These are phyloP conservation scores for Polyommatus icarus DNA, from an alignment of 2,888 invertebrate genomes.

Conservation along the genomic window DNA sequence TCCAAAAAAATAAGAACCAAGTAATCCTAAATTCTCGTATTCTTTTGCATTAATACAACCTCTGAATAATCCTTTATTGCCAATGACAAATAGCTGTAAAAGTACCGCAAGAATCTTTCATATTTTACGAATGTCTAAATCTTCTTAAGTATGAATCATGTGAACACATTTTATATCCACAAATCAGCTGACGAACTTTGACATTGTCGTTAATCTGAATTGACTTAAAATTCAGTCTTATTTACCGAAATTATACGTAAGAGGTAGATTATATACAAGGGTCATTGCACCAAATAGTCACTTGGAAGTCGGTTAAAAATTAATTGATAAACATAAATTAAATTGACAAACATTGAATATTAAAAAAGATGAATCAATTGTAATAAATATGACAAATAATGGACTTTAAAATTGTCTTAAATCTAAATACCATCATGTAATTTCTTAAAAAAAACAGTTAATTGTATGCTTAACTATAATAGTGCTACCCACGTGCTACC, in stretches of 20 bases:
- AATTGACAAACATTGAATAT: constrained; percentile 20
- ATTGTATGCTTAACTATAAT: neutral
- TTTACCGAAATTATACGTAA: constrained; percentile 60
- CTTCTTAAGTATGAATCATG: constrained; percentile 21
- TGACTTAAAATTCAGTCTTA: constrained; percentile 81
- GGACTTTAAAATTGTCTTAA: neutral
- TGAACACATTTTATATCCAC: constrained; percentile 24
- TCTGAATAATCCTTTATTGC: neutral
- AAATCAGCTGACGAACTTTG: constrained; percentile 7
- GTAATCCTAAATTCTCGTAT: neutral
- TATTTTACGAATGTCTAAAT: neutral
- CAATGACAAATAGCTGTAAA: neutral
- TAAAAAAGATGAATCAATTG: neutral
- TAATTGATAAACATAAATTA: neutral
- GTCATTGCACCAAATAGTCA: constrained; percentile 42
- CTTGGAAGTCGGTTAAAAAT: constrained; percentile 14
- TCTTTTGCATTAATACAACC: neutral
- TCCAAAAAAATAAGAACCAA: neutral
- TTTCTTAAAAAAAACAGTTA: neutral
- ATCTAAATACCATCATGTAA: neutral
- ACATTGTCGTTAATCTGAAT: constrained; percentile 64
- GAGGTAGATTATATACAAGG: constrained; percentile 73
- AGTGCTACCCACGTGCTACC: too few species aligned
- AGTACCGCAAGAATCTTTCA: neutral
- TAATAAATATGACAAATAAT: neutral